phyloP scores from a whole-genome alignment of 2,888 invertebrate species.

The Erebia ligea region DNA sequence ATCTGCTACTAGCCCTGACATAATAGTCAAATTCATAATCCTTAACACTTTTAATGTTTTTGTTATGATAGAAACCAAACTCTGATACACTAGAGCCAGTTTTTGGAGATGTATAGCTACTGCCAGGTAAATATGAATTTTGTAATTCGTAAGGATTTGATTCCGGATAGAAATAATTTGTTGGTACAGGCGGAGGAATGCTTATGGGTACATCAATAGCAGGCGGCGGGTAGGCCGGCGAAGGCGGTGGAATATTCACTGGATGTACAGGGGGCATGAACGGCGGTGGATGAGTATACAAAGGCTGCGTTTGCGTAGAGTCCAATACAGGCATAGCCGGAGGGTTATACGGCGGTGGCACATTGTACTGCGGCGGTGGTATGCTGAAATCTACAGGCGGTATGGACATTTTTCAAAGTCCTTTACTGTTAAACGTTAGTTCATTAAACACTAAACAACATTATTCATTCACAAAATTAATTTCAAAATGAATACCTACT shows the following conservation, averaged over 20 bases:
- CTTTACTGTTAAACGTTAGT: not conserved
- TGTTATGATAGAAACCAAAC: conserved; percentile 18
- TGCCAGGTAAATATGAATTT: conserved; percentile 11
- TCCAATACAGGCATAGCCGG: conserved; percentile 39
- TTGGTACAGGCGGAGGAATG: conserved; percentile 34
- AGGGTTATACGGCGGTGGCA: conserved; percentile 43
- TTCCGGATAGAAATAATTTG: conserved; percentile 42
- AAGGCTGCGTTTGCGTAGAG: conserved; percentile 42
- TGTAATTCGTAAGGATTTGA: conserved; percentile 34
- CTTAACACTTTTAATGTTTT: conserved; percentile 19
- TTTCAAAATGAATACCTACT: no score
- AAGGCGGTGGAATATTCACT: conserved; percentile 25
- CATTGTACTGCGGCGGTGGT: conserved; percentile 59
- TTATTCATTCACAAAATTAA: no score
- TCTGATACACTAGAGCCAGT: conserved; percentile 14
- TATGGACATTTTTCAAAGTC: conserved; percentile 55
- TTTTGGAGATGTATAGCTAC: conserved; percentile 11
- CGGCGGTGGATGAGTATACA: conserved; percentile 51
- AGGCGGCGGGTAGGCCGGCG: conserved; percentile 35
- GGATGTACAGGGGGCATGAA: conserved; percentile 45
- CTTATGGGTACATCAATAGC: conserved; percentile 43
- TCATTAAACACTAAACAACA: not conserved
- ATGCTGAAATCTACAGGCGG: conserved; percentile 63
- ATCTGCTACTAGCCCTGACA: conserved; percentile 18
- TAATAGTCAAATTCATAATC: conserved; percentile 11